phyloP scores from a whole-genome alignment of 2,113 vertebrate species.

The Oreocharis arfaki region DNA sequence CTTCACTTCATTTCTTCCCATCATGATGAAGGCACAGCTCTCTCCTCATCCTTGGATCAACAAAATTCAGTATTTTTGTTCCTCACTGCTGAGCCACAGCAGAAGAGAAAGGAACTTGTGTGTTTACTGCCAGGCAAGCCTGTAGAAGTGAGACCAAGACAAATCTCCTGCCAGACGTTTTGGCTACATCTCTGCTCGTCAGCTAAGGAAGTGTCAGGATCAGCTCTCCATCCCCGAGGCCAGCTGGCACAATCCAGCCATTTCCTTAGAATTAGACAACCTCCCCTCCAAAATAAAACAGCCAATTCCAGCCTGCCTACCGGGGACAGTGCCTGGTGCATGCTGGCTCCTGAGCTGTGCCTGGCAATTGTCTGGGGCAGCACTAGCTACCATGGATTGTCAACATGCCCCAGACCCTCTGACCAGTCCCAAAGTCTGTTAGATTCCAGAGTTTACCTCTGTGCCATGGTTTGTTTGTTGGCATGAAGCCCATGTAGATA shows the following conservation, averaged over 20 bases:
- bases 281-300: neutral
- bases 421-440: neutral
- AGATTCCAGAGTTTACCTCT: neutral
- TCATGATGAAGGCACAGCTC: neutral
- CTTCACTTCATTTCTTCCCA: neutral
- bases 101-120: neutral
- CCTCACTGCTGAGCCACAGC: neutral
- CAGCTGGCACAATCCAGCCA: neutral
- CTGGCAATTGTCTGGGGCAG: neutral
- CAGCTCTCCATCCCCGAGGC: neutral
- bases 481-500: neutral
- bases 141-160: constrained; percentile 1
- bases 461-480: neutral
- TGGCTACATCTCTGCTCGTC: neutral
- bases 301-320: neutral
- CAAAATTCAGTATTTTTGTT: neutral
- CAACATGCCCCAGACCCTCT: neutral
- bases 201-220: neutral
- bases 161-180: neutral
- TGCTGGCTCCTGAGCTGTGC: neutral
- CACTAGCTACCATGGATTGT: neutral
- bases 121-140: neutral
- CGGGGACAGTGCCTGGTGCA: neutral
- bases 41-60: neutral
- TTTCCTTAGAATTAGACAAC: neutral